Base-by-base conservation (phyloP, 2,888 invertebrate genomes). In the Nycteola revayana region DNA sequence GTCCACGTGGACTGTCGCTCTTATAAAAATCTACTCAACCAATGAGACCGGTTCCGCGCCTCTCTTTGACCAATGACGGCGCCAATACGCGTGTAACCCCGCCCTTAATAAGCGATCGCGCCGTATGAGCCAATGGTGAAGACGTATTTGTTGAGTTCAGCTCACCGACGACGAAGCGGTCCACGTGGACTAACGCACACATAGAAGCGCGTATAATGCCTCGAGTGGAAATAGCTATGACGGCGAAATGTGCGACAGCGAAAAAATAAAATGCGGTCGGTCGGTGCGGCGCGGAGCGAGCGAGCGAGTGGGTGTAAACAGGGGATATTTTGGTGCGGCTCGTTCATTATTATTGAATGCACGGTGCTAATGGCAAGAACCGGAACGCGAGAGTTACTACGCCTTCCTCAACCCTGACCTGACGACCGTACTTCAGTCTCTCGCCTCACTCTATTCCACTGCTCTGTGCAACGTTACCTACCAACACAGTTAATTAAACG, bases 231-330 rank as follows among this genome's bases (percentile, higher is more conserved):
- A 88, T 88, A 88, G 88, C 88, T 87, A 88, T 88, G 88, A 88
- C 88, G 87, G 88, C 88, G 87, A 88, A 88, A 88, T 88, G 88
- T 86, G 88, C 88, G 88, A 88, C 86, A 84, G 86, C 88, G 87
- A 88, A 88, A 88, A 88, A 88, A 88, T 88, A 88, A 88, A 88
- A 88, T 86, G 87, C 86, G 88, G 87, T 88, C 87, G 87, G 87
- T 83, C 80, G 82, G 83, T 79, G 79, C 75, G 73, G 38, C 28
- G 36, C 62, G 68, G 67, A 61, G 66, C 66, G 77, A 75, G 80
- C 71, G 75, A 70, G 71, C 84, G 86, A 84, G 87, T 87, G 87
- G 86, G 86, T 87, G 86, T 87, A 87, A 86, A 86, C 87, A 86
- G 85, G 82, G 82, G 81, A 85, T 86, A 86, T 87, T 87, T 87